These are phyloP conservation scores for Rhagoletis pomonella DNA, from an alignment of 1,140 invertebrate genomes.

Conservation along the genomic window DNA sequence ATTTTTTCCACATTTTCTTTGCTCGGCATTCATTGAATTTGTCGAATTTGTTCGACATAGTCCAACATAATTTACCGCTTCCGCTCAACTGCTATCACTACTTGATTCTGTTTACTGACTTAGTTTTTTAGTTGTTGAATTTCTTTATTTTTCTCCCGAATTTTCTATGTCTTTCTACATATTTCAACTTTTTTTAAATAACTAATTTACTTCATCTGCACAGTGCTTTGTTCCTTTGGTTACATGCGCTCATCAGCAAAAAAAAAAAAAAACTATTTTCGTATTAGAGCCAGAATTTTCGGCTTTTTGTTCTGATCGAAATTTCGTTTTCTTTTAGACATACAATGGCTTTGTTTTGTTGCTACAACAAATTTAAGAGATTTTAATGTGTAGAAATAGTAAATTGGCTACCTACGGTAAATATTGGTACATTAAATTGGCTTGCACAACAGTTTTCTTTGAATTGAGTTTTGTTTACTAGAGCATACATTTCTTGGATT, in stretches of 20 bases:
- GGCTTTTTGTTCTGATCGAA: background rate
- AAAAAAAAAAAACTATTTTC: background rate
- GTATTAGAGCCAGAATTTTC: background rate
- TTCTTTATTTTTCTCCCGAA: background rate
- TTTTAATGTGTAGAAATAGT: background rate
- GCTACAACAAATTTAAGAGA: background rate
- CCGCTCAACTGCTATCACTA: constrained; percentile 29
- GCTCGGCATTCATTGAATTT: constrained; percentile 5
- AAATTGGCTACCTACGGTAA: background rate
- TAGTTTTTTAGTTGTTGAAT: constrained; percentile 28
- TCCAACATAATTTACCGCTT: constrained; percentile 30
- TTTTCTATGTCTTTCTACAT: background rate
- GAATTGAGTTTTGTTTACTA: too few relatives aligned
- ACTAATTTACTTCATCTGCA: constrained; percentile 12
- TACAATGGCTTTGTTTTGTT: background rate
- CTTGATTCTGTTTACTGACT: constrained; percentile 40
- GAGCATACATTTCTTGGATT: too few relatives aligned
- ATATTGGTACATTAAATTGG: too few relatives aligned
- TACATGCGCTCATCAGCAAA: background rate
- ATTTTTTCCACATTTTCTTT: background rate
- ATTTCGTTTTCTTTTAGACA: background rate
- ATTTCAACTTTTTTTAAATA: constrained; percentile 21
- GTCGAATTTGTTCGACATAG: background rate
- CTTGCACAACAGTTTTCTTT: too few relatives aligned
- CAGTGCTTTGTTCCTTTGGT: constrained; percentile 28